phyloP scores from a whole-genome alignment of 2,888 invertebrate species.

The Calameuta idolon region DNA sequence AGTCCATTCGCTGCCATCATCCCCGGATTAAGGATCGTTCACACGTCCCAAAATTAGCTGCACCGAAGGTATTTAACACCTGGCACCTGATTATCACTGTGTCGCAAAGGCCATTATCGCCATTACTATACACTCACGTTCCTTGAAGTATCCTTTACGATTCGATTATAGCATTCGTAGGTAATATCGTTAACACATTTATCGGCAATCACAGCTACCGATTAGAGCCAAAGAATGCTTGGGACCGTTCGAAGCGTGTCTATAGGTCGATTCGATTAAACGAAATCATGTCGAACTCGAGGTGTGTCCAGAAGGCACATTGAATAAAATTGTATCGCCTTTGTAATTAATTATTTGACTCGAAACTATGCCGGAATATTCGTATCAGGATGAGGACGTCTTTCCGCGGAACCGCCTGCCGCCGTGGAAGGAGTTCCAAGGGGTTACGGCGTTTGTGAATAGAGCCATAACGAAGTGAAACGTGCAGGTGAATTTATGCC shows the following conservation, averaged over 20 bases:
- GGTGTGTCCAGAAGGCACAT: not conserved
- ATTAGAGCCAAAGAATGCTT: not conserved
- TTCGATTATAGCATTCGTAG: not conserved
- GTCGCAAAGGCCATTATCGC: slow-evolving; percentile 36
- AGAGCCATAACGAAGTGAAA: slow-evolving; percentile 60
- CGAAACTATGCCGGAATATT: not conserved
- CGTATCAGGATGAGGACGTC: not conserved
- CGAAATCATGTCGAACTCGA: not conserved
- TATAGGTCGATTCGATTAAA: not conserved
- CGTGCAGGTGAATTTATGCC: slow-evolving; percentile 58
- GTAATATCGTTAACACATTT: not conserved
- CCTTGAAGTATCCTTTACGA: slow-evolving; percentile 10
- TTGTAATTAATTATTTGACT: not conserved
- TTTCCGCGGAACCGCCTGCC: not conserved
- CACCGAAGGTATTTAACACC: slow-evolving; percentile 51
- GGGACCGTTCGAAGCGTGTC: not conserved
- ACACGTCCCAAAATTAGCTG: slow-evolving; percentile 46
- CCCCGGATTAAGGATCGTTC: slow-evolving; percentile 27
- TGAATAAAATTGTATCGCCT: not conserved
- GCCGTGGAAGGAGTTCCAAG: not conserved
- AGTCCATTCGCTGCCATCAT: slow-evolving; percentile 39
- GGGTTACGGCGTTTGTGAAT: slow-evolving; percentile 46
- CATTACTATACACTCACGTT: slow-evolving; percentile 34
- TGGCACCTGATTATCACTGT: slow-evolving; percentile 49
- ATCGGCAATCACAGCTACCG: not conserved